Base-by-base conservation (phyloP, 2,797 vertebrate species). In the Discoglossus pictus region DNA sequence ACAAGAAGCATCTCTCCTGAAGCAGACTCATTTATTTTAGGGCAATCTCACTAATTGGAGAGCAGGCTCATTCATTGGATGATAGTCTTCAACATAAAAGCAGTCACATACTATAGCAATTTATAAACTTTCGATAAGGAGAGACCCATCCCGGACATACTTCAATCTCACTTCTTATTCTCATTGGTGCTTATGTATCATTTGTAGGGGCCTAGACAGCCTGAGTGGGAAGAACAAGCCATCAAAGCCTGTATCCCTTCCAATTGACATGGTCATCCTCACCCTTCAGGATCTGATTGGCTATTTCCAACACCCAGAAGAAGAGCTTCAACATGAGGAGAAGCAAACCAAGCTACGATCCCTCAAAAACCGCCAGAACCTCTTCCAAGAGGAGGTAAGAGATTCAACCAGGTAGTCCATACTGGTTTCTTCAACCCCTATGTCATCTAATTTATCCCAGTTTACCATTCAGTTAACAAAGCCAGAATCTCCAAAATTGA, bases 311-410 rank as follows among this genome's bases (percentile, higher is more conserved):
- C 94, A 91, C 2, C 94, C 94, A 0, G 93, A 93, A 2, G 94
- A 95, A 59, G 93, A 96, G 44, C 85, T 97, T 73, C 91, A 91
- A 77, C 94, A 97, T 2, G 94, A 97, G 74, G 94, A 95, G 83
- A 95, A 94, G 74, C 94, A 97, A 79, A 93, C 89, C 78, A 94
- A 94, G 67, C 89, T 97, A 1, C 92, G 94, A 52, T 95, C 94
- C 7, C 91, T 96, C 31, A 92, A 92, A 51, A 96, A 92, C 78
- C 84, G 92, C 6, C 94, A 97, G 83, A 96, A 94, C 80, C 93
- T 96, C 78, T 97, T 97, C 83, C 94, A 97, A 77, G 94, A 96
- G 83, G 94, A 95, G 92, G 94, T 93, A 27, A 27, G 51, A 61
- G 1, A 27, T 6, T 20, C 15, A 5, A 2, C 2, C 42, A 44